Evolutionary conservation across 2,888 invertebrate species (phyloP).

Genomic region (Lepidochitona cinerea): DNA sequence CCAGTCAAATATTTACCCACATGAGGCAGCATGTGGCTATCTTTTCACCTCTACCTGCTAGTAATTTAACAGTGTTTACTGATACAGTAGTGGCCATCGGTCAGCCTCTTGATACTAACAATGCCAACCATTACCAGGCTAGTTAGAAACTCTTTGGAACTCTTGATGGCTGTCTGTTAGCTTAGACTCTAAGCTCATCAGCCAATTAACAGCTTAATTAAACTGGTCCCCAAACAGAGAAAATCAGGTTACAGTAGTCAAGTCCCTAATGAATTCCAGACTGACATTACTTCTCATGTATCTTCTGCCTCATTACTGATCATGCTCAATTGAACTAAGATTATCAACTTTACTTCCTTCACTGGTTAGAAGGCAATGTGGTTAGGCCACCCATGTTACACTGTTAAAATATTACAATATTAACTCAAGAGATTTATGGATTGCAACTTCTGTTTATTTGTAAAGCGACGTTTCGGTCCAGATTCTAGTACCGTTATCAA

Average conservation of each 20-base stretch:
- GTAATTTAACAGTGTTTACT: background rate
- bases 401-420: no score
- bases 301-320: no score
- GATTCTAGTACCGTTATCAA: no score
- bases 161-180: background rate
- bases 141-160: background rate
- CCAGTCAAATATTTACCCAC: background rate
- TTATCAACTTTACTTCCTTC: no score
- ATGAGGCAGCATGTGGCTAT: background rate
- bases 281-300: background rate
- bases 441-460: no score
- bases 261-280: background rate
- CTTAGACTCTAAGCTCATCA: background rate
- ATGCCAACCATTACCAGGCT: background rate
- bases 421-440: no score
- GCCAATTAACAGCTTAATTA: background rate
- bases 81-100: conserved; percentile 1
- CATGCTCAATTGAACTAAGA: no score
- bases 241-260: background rate
- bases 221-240: background rate
- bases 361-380: no score
- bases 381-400: no score
- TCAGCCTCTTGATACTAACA: background rate
- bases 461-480: no score
- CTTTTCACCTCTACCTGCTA: background rate